phyloP scores from a whole-genome alignment of 2,113 vertebrate genomes.

The Ondatra zibethicus region DNA sequence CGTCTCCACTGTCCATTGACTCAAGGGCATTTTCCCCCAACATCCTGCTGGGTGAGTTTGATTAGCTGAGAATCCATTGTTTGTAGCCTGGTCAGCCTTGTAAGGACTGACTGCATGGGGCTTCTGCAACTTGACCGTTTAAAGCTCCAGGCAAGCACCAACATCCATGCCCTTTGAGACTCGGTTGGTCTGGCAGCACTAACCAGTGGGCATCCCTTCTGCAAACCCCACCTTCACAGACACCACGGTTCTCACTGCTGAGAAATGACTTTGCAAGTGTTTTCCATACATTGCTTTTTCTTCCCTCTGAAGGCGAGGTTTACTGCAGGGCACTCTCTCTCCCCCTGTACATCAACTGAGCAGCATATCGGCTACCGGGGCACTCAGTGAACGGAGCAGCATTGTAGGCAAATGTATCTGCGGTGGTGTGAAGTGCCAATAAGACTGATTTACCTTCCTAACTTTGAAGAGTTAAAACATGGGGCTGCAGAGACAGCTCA shows the following conservation, averaged over 20 bases:
- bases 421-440: neutral
- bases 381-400: neutral
- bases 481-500: neutral
- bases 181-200: fast-evolving
- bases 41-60: neutral
- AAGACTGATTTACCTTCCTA: neutral
- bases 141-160: no score
- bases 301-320: neutral
- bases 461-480: neutral
- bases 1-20: neutral
- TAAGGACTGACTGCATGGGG: neutral
- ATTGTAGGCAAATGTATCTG: neutral
- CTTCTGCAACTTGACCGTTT: neutral
- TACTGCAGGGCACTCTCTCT: fast-evolving
- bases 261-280: no score
- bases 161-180: neutral
- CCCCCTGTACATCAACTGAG: neutral
- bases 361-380: neutral
- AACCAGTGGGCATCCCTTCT: neutral
- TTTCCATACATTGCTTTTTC: neutral
- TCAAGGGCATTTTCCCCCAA: neutral
- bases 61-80: neutral
- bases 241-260: neutral
- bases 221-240: neutral
- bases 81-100: neutral